Percentiles rank a stretch among this genome's conserved stretches.
Conservation (phyloP, 1,140 invertebrate species). For the Batillaria attramentaria region DNA sequence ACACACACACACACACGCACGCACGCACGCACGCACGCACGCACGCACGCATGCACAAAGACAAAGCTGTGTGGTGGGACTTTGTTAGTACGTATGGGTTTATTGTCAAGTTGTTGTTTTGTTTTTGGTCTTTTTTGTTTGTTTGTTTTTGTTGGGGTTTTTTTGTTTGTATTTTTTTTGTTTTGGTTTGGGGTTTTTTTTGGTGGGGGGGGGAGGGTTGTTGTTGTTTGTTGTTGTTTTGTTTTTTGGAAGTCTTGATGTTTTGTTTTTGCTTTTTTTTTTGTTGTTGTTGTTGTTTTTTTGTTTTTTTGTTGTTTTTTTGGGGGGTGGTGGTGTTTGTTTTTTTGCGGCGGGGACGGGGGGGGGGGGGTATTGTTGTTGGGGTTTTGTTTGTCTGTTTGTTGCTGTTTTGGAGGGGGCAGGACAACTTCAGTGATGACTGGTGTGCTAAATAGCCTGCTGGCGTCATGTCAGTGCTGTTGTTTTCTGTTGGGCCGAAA, state of each 20-base stretch:
- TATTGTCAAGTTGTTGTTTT: neutral
- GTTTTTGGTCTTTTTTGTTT: neutral
- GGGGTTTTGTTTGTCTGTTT: neutral
- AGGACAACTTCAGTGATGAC: neutral
- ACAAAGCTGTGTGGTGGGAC: neutral
- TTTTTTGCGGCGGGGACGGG: too few relatives aligned
- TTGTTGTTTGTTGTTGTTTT: neutral
- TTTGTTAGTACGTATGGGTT: neutral
- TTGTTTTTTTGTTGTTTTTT: neutral
- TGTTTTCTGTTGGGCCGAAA: neutral
- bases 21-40: conserved; percentile 4
- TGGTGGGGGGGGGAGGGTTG: too few relatives aligned
- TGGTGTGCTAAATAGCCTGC: too few relatives aligned
- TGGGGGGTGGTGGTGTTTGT: neutral
- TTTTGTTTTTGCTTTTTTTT: neutral
- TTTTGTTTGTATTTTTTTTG: neutral
- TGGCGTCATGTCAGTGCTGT: neutral
- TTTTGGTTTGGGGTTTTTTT: neutral
- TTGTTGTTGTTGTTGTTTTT: neutral
- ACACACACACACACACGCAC: conserved; percentile 15
- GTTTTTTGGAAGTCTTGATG: neutral
- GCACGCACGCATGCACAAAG: neutral
- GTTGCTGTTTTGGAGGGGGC: neutral
- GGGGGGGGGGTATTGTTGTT: too few relatives aligned
- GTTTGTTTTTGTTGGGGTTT: neutral